Evolutionary conservation across 2,797 vertebrate genomes (phyloP), one percentile per base, ranked within the genome.

Genomic region (Sphenopsis melanotis): DNA sequence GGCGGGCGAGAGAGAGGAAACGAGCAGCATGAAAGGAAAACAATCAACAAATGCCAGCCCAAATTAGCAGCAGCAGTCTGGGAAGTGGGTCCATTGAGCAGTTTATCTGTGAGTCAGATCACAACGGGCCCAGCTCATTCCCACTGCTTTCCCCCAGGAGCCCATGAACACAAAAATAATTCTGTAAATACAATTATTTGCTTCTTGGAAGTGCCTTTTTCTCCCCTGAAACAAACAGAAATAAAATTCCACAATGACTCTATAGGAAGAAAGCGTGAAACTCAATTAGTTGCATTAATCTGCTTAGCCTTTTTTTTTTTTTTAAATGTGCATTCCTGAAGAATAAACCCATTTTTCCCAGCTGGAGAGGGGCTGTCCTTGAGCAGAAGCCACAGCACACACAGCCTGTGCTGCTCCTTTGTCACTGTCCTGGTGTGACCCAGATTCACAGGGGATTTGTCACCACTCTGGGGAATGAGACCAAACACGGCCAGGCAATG

Each of bases 41-140:
- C 15, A 55, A 17, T 2, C 59, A 91, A 65, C 39, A 84, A 93
- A 66, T 23, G 37, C 16, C 52, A 74, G 34, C 32, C n/a, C 20
- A 78, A 89, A 92, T 80, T 53, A 91, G 79, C 86, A 92, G 88
- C 66, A 63, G 88, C 70, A 49, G 70, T 7, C 59, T 29, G 55
- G 87, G 59, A 83, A 90, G 66, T 39, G 53, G 82, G 61, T 83
- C 61, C 89, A 57, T 68, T 32, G 87, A 89, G 74, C 41, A 70
- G 26, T 71, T 92, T 87, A 68, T 90, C 92, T 83, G 71, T 64
- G 90, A 96, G 57, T 89, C 92, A 95, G 75, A 87, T 81, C 78
- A 52, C 61, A 92, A 6, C 3, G 2, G 20, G 39, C 30, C 27
- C 56, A 29, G 46, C 17, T n/a, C 52, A 47, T 92, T 81, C 79